A percentile compares a stretch with the other conserved stretches of the same genome.
phyloP scores from a whole-genome alignment of 2,113 vertebrate genomes.

The Malurus alboscapulatus region DNA sequence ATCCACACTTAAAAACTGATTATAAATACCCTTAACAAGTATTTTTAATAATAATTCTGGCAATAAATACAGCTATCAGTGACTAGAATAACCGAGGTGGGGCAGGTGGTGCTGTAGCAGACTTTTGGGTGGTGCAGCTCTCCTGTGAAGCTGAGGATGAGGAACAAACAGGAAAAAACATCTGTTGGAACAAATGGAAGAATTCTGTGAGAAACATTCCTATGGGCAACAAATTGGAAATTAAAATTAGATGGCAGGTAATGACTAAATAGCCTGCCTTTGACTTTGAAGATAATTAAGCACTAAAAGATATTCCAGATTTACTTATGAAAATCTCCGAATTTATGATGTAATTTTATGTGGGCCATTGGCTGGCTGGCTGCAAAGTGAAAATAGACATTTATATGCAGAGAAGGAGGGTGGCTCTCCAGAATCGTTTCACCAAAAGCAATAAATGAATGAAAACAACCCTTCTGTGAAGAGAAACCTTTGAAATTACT shows the following conservation, averaged over 20 bases:
- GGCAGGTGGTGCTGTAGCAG: neutral
- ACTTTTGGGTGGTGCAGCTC: neutral
- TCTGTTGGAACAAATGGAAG: neutral
- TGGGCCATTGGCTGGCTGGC: neutral
- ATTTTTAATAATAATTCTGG: neutral
- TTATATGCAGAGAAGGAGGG: constrained; percentile 15
- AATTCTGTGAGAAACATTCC: neutral
- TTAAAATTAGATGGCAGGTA: neutral
- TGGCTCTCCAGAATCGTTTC: neutral
- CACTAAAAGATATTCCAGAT: neutral
- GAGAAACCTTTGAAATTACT: constrained; percentile 23
- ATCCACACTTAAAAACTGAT: neutral
- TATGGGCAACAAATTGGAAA: neutral
- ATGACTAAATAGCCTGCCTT: neutral
- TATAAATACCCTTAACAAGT: neutral
- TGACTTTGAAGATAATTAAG: neutral
- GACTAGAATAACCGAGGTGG: neutral
- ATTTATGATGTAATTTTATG: neutral
- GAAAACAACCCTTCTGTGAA: constrained; percentile 3
- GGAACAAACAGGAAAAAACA: neutral
- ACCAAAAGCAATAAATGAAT: neutral
- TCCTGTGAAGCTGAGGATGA: neutral
- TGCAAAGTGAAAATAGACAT: neutral
- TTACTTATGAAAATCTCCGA: neutral
- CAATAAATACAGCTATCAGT: neutral